Evolutionary conservation across 2,113 vertebrate genomes (phyloP).

Genomic region (Chloropsis hardwickii): DNA sequence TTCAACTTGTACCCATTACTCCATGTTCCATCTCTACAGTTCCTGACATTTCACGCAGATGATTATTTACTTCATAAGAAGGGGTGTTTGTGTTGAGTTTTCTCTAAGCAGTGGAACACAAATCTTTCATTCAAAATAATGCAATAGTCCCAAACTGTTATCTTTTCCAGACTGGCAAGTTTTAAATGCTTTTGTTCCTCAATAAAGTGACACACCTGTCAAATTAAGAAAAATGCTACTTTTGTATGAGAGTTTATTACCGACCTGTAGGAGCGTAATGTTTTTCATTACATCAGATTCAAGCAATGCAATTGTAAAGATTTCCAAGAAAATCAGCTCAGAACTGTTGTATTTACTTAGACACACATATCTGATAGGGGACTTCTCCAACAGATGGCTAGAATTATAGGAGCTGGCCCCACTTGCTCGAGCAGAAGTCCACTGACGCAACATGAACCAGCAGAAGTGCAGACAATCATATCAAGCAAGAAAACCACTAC

Average conservation of each 20-base stretch:
- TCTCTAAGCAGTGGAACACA: background rate
- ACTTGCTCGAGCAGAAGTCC: accelerated
- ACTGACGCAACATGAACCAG: background rate
- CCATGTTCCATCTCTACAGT: background rate
- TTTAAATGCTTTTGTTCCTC: background rate
- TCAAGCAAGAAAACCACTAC: accelerated
- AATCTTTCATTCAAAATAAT: background rate
- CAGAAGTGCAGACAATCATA: background rate
- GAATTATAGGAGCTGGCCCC: background rate
- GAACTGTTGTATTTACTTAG: background rate
- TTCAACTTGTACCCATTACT: background rate
- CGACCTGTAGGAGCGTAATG: background rate
- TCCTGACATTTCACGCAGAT: background rate
- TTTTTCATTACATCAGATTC: background rate
- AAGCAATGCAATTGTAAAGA: background rate
- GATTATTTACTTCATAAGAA: background rate
- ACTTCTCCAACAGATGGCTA: background rate
- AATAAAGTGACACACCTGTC: background rate
- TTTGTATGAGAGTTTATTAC: background rate
- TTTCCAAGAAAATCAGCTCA: background rate
- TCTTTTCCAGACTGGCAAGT: background rate
- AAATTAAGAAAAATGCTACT: background rate
- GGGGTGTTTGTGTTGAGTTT: accelerated
- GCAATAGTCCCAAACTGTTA: background rate
- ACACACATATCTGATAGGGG: background rate